Percentiles rank a stretch among this genome's conserved stretches.
Evolutionary conservation across 2,113 vertebrate genomes (phyloP).

Genomic region (Hiodon tergisus): DNA sequence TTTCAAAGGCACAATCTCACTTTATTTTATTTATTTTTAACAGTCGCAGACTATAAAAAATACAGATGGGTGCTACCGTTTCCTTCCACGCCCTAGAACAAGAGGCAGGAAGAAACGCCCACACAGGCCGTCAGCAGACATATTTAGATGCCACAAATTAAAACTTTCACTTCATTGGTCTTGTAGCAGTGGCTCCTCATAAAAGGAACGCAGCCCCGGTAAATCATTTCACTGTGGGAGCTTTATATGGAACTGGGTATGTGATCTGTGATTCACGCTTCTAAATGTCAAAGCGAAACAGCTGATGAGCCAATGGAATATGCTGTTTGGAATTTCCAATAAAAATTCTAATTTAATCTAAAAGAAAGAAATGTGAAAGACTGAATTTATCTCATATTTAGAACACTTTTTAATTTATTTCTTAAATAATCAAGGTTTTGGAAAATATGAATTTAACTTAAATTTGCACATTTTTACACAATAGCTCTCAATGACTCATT

Average conservation of each 20-base stretch:
- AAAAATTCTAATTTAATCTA: no score
- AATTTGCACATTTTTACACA: slow-evolving; percentile 18
- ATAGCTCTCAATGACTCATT: slow-evolving; percentile 18
- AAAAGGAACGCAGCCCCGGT: slow-evolving; percentile 5
- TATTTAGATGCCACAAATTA: slow-evolving; percentile 21
- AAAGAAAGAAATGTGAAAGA: neutral
- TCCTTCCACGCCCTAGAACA: neutral
- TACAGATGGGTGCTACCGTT: neutral
- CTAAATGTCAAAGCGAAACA: neutral
- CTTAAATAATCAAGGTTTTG: slow-evolving; percentile 22
- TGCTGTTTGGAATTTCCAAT: neutral
- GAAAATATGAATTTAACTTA: slow-evolving; percentile 26
- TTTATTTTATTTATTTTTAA: no score
- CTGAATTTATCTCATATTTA: neutral
- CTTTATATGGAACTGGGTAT: neutral
- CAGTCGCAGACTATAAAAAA: neutral
- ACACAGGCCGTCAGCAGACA: neutral
- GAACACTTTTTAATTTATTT: slow-evolving; percentile 17
- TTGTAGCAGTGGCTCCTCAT: slow-evolving; percentile 7
- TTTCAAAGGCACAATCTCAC: neutral
- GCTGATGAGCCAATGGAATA: neutral
- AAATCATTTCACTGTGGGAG: neutral
- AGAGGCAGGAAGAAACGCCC: neutral
- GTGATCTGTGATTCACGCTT: neutral
- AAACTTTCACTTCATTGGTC: slow-evolving; percentile 2